Evolutionary conservation across 1,140 invertebrate genomes (phyloP).

Genomic region (Micrasema longulum): DNA sequence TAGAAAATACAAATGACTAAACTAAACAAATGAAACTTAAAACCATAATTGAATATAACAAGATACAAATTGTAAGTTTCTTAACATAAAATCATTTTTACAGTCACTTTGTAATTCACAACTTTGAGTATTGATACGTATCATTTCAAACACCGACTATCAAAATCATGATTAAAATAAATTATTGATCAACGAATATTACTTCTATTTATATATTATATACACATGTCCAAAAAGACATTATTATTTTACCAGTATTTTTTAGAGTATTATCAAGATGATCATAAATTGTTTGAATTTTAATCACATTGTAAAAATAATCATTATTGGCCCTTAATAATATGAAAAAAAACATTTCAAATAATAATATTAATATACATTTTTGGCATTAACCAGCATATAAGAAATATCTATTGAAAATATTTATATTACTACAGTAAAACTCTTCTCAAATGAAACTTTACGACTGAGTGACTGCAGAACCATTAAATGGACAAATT

Average conservation of each 20-base stretch:
- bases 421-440: conserved; percentile 20
- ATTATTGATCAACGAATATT: conserved; percentile 52
- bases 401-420: conserved; percentile 35
- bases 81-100: conserved; percentile 37
- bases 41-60: conserved; percentile 31
- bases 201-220: conserved; percentile 52
- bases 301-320: conserved; percentile 48
- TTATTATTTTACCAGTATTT: conserved; percentile 48
- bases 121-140: conserved; percentile 56
- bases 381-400: conserved; percentile 48
- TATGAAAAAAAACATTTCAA: conserved; percentile 16
- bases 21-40: conserved; percentile 26
- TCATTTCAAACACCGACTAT: conserved; percentile 53
- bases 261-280: conserved; percentile 45
- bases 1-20: conserved; percentile 17
- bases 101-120: conserved; percentile 49
- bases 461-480: too few relatives aligned
- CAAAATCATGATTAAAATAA: conserved; percentile 54
- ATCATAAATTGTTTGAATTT: conserved; percentile 43
- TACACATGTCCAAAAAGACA: conserved; percentile 53
- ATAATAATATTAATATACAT: conserved; percentile 42
- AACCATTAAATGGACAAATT: too few relatives aligned
- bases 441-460: conserved; percentile 9
- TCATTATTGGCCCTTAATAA: conserved; percentile 4
- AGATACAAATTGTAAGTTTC: conserved; percentile 28